These are phyloP conservation scores for Agrotis clavis DNA, from an alignment of 2,888 invertebrate genomes.

Conservation along the genomic window DNA sequence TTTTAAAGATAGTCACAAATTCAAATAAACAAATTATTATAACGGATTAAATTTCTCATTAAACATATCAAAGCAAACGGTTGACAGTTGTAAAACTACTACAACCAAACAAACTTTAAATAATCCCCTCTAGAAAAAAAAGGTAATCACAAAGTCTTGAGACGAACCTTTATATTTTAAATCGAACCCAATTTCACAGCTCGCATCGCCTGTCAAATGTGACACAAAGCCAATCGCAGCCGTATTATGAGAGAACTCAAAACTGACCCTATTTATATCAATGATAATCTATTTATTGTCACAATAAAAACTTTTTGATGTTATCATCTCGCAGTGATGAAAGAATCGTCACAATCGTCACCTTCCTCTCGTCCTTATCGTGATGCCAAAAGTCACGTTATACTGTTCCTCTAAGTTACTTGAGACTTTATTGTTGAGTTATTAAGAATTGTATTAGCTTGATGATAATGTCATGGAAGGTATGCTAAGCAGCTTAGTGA, in stretches of 20 bases:
- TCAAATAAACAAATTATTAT: slow-evolving; percentile 6
- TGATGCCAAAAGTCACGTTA: slow-evolving; percentile 88
- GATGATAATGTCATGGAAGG: slow-evolving; percentile 68
- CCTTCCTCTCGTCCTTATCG: slow-evolving; percentile 84
- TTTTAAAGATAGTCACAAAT: not conserved
- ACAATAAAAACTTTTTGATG: slow-evolving; percentile 89
- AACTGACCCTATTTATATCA: slow-evolving; percentile 90
- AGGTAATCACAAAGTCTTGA: slow-evolving; percentile 84
- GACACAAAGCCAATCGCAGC: slow-evolving; percentile 89
- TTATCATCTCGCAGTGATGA: slow-evolving; percentile 87
- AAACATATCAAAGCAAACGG: slow-evolving; percentile 63
- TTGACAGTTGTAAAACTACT: slow-evolving; percentile 80
- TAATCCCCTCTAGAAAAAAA: slow-evolving; percentile 84
- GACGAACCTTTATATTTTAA: slow-evolving; percentile 87
- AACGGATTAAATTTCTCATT: slow-evolving; percentile 65
- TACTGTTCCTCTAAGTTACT: slow-evolving; percentile 36
- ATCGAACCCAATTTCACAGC: slow-evolving; percentile 90
- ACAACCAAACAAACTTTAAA: slow-evolving; percentile 87
- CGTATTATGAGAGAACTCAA: slow-evolving; percentile 86
- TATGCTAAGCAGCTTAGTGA: slow-evolving; percentile 88
- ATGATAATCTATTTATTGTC: slow-evolving; percentile 91
- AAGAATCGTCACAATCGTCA: slow-evolving; percentile 91
- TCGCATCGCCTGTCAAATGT: slow-evolving; percentile 89
- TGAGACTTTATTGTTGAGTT: slow-evolving; percentile 31
- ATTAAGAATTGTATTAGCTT: slow-evolving; percentile 68